A percentile compares a stretch with the other conserved stretches of the same genome.
Conservation (phyloP, 2,888 invertebrate genomes). For the Platynereis dumerilii region DNA sequence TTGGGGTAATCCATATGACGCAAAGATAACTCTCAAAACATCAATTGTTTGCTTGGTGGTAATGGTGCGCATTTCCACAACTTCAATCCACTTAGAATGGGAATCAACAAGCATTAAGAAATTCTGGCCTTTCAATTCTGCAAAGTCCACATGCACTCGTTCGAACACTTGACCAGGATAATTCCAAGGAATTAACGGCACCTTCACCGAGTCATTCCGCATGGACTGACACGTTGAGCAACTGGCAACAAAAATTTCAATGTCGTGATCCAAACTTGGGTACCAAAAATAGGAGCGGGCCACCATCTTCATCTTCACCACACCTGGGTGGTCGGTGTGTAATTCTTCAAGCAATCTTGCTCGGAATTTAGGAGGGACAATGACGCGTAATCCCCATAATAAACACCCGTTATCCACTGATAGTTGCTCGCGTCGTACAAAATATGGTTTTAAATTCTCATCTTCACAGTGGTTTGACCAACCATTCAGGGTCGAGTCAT, state of each 20-base stretch:
- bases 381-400: slow-evolving; percentile 33
- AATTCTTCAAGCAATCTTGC: slow-evolving; percentile 31
- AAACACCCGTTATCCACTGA: slow-evolving; percentile 26
- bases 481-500: slow-evolving; percentile 1
- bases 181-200: slow-evolving; percentile 44
- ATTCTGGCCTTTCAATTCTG: slow-evolving; percentile 36
- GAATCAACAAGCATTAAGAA: slow-evolving; percentile 40
- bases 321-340: slow-evolving; percentile 37
- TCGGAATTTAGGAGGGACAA: slow-evolving; percentile 32
- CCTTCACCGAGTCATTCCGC: slow-evolving; percentile 28
- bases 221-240: slow-evolving; percentile 28
- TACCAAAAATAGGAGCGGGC: slow-evolving; percentile 40
- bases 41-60: slow-evolving; percentile 35
- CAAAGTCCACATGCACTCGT: slow-evolving; percentile 45
- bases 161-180: slow-evolving; percentile 42
- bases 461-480: background rate
- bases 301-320: slow-evolving; percentile 38
- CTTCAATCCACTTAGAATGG: slow-evolving; percentile 41
- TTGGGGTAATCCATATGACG: slow-evolving; percentile 36
- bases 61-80: slow-evolving; percentile 23
- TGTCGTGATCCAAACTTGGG: slow-evolving; percentile 36
- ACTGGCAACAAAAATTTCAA: slow-evolving; percentile 18
- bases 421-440: slow-evolving; percentile 22
- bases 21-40: slow-evolving; percentile 35
- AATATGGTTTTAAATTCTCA: background rate